Evolutionary conservation across 2,113 vertebrate species (phyloP), one percentile per base, ranked within the genome.

Genomic region (Promerops cafer): DNA sequence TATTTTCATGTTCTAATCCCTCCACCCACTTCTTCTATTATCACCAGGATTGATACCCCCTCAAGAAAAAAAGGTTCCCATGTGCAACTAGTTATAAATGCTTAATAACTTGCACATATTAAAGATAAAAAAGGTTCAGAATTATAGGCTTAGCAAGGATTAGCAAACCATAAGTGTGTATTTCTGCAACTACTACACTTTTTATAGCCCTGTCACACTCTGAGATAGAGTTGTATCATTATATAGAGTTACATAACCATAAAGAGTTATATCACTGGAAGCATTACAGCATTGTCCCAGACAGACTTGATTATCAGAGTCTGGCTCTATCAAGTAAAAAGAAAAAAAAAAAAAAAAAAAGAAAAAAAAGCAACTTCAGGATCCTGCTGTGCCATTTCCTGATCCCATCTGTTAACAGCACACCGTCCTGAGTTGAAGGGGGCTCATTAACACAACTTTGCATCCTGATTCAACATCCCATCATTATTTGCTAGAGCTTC

Each of bases 131-230:
- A 96, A 79, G 94, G 89, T 94, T 85, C 91, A 84, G 93, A 96
- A 97, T 95, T 97, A 96, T 35, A 95, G 93, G 87, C 77, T 96
- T 96, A 96, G 89, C 28, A 91, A 95, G 95, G 93, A 94, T 97
- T 97, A 96, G 91, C 74, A 84, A 95, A 57, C 74, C 87, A 11
- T 69, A 93, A 97, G 57, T 60, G 89, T 7, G 0, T 91, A 96
- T 97, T 97, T 96, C 89, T 95, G 96, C 95, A 96, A 92, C 95
- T 79, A 79, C 89, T 89, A 95, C 81, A 96, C 95, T 97, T 96
- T 97, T 97, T 97, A 95, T 97, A 96, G 93, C 65, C 74, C 91
- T 94, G 95, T 95, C 94, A 96, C 87, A 91, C 87, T 95, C 65
- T 0, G 2, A 96, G 93, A 94, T 92, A 92, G 83, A 96, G 86